These are phyloP conservation scores for Mylabris sibirica DNA, from an alignment of 2,888 invertebrate species.

Conservation along the genomic window DNA sequence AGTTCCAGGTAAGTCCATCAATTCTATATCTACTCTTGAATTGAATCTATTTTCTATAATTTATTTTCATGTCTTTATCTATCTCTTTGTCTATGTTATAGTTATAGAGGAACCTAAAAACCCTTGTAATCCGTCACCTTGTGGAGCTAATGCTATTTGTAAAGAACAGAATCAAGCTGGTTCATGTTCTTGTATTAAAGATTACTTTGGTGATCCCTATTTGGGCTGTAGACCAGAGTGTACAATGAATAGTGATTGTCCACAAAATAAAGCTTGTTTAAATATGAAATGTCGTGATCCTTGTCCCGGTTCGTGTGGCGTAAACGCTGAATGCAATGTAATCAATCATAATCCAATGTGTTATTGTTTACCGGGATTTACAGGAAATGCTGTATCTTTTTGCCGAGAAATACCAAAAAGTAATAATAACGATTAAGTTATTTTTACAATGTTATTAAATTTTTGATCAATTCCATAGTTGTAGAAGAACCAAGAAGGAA, in stretches of 20 bases:
- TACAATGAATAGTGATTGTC: constrained; percentile 79
- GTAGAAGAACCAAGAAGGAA: constrained; percentile 64
- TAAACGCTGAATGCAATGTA: constrained; percentile 78
- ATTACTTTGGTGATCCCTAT: constrained; percentile 81
- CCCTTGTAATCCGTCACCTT: constrained; percentile 81
- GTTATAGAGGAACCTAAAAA: constrained; percentile 68
- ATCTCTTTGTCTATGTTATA: constrained; percentile 36
- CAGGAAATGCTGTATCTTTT: constrained; percentile 75
- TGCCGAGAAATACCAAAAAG: constrained; percentile 61
- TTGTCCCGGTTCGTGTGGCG: constrained; percentile 79
- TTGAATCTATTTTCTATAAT: constrained; percentile 5
- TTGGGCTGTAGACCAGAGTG: constrained; percentile 83
- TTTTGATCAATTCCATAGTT: constrained; percentile 36
- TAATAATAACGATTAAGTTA: constrained; percentile 44
- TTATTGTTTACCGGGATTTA: constrained; percentile 75
- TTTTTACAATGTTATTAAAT: too few relatives aligned
- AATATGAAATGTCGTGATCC: constrained; percentile 82
- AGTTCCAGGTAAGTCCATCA: constrained; percentile 57
- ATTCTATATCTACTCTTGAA: neutral
- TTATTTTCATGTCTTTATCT: constrained; percentile 21
- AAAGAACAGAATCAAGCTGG: constrained; percentile 77
- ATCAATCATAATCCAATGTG: constrained; percentile 81
- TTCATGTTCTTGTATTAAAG: constrained; percentile 77
- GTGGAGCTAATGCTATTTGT: constrained; percentile 82
- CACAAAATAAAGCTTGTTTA: constrained; percentile 74